Evolutionary conservation across 2,888 invertebrate species (phyloP).

Genomic region (Ophion costatus): DNA sequence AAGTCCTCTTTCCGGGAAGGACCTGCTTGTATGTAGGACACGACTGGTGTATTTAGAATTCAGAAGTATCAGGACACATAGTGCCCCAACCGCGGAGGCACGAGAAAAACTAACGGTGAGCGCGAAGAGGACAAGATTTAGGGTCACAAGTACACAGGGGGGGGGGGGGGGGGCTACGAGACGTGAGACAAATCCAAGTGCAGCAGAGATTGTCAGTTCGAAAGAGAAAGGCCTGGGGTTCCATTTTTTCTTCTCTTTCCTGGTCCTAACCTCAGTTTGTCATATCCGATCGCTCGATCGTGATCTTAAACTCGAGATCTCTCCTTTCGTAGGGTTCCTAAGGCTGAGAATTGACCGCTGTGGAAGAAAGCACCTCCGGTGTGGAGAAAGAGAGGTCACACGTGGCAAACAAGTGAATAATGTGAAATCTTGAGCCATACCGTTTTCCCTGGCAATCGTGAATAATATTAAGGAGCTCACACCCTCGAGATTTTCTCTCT

Average conservation of each 20-base stretch:
- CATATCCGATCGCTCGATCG: slow-evolving; percentile 59
- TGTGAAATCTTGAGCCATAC: slow-evolving; percentile 58
- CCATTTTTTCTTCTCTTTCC: slow-evolving; percentile 30
- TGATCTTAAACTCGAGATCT: slow-evolving; percentile 61
- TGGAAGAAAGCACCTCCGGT: slow-evolving; percentile 42
- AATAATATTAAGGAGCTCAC: slow-evolving; percentile 45
- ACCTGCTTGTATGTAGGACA: slow-evolving; percentile 3
- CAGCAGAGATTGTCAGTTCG: slow-evolving; percentile 21
- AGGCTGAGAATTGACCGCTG: slow-evolving; percentile 31
- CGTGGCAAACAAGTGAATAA: slow-evolving; percentile 64
- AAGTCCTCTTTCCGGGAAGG: slow-evolving; percentile 52
- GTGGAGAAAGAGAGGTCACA: slow-evolving; percentile 37
- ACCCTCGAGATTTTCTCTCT: slow-evolving; percentile 48
- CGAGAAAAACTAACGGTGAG: slow-evolving; percentile 61
- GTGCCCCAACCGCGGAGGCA: slow-evolving; percentile 43
- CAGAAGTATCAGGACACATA: slow-evolving; percentile 5
- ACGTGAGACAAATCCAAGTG: slow-evolving; percentile 57
- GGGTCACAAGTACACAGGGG: slow-evolving; percentile 34
- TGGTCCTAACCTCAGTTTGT: slow-evolving; percentile 30
- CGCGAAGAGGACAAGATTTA: slow-evolving; percentile 63
- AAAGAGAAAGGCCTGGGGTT: slow-evolving; percentile 20
- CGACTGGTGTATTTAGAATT: not conserved
- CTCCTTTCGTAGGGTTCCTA: slow-evolving; percentile 12
- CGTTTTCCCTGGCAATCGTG: slow-evolving; percentile 34
- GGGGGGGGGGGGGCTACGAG: slow-evolving; percentile 40